phyloP scores from a whole-genome alignment of 1,140 invertebrate species.

The Drosophila aff. region DNA sequence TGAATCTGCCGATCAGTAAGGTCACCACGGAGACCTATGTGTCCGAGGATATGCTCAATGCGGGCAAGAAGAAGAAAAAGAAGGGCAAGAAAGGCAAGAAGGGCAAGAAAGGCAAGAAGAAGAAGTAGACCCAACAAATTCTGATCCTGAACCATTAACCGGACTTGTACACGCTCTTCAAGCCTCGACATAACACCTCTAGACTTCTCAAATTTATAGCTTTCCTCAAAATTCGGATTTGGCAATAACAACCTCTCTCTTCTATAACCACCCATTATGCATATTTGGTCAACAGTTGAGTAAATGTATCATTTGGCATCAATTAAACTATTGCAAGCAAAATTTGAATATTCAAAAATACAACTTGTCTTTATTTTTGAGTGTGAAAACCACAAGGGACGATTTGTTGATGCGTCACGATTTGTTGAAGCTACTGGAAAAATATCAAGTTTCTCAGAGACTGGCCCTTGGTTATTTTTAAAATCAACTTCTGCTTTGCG shows the following conservation, averaged over 20 bases:
- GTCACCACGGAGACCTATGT: slow-evolving; percentile 81
- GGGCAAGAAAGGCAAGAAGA: slow-evolving; percentile 62
- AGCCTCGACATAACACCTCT: not conserved
- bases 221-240: slow-evolving; percentile 10
- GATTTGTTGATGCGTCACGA: slow-evolving; percentile 20
- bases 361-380: not conserved
- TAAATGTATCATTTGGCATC: slow-evolving; percentile 43
- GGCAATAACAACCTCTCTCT: not conserved
- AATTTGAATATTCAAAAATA: slow-evolving; percentile 10
- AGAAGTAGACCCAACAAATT: slow-evolving; percentile 26
- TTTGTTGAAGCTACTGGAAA: not conserved
- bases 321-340: not conserved
- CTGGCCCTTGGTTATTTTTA: slow-evolving; percentile 1
- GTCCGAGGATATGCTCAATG: slow-evolving; percentile 68
- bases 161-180: slow-evolving; percentile 6
- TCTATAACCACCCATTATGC: slow-evolving; percentile 2
- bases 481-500: not conserved
- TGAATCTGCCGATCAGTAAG: slow-evolving; percentile 61
- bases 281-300: slow-evolving; percentile 27
- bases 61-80: slow-evolving; percentile 20
- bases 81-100: slow-evolving; percentile 59
- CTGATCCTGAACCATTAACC: slow-evolving; percentile 3
- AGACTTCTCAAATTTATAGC: slow-evolving; percentile 4
- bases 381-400: slow-evolving; percentile 25
- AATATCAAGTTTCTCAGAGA: not conserved